Conservation (phyloP, 2,888 invertebrate genomes). For the Tachina grossa region DNA sequence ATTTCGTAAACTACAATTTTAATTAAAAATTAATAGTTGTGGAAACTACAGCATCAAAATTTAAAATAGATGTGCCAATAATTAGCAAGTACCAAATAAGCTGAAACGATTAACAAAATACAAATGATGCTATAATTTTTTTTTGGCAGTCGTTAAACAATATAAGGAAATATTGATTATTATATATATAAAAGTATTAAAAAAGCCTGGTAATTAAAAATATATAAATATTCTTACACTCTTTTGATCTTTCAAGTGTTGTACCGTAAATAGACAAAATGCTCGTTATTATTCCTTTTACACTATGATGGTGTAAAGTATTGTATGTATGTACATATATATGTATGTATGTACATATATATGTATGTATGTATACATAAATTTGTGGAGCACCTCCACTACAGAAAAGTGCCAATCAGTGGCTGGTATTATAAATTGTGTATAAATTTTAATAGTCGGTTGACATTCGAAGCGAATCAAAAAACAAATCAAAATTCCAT, state of each 20-base stretch:
- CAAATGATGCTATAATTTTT: slow-evolving; percentile 43
- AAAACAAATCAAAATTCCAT: slow-evolving; percentile 26
- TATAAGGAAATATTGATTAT: slow-evolving; percentile 62
- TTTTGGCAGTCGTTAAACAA: slow-evolving; percentile 34
- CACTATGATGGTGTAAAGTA: slow-evolving; percentile 23
- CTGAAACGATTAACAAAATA: background rate
- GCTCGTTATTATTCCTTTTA: background rate
- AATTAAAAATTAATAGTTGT: slow-evolving; percentile 11
- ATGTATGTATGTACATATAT: no score
- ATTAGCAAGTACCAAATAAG: background rate
- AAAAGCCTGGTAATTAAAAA: slow-evolving; percentile 12
- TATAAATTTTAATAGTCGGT: slow-evolving; percentile 40
- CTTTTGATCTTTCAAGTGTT: slow-evolving; percentile 1
- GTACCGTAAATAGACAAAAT: background rate
- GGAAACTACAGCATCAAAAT: background rate
- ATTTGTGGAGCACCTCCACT: slow-evolving; percentile 37
- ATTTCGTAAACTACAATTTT: slow-evolving; percentile 42
- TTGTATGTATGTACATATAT: background rate
- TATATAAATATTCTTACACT: background rate
- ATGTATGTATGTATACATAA: no score
- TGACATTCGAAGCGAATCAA: slow-evolving; percentile 8
- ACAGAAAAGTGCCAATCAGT: slow-evolving; percentile 7
- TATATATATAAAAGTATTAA: slow-evolving; percentile 43
- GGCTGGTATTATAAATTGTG: slow-evolving; percentile 43
- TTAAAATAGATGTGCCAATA: slow-evolving; percentile 5